Evolutionary conservation across 2,888 invertebrate genomes (phyloP).

Genomic region (Rutpela maculata): DNA sequence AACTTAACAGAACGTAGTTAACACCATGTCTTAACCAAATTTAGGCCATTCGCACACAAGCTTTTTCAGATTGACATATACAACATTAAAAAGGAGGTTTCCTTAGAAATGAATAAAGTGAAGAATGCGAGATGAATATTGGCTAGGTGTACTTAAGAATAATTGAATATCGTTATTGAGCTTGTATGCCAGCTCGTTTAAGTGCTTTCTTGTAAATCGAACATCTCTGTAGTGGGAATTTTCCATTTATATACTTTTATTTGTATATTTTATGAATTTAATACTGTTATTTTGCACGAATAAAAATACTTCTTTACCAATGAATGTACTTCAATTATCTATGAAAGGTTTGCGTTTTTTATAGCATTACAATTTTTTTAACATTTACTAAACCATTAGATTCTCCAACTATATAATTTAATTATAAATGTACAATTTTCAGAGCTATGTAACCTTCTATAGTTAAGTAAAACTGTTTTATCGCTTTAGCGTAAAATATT

Average conservation of each 20-base stretch:
- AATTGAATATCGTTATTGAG: background rate
- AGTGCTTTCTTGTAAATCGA: conserved; percentile 4
- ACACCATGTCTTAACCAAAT: background rate
- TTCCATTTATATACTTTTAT: conserved; percentile 3
- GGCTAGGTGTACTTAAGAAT: background rate
- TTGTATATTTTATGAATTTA: background rate
- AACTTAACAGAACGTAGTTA: too few relatives aligned
- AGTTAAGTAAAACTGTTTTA: too few relatives aligned
- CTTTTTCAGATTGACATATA: conserved; percentile 1
- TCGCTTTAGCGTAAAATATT: too few relatives aligned
- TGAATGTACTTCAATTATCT: too few relatives aligned
- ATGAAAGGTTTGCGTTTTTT: too few relatives aligned
- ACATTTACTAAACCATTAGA: too few relatives aligned
- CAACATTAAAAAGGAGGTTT: background rate
- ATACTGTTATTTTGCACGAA: background rate
- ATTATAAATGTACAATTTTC: too few relatives aligned
- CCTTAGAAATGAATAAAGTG: background rate
- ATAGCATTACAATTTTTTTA: too few relatives aligned
- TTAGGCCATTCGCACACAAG: background rate
- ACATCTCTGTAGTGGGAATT: background rate
- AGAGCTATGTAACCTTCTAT: too few relatives aligned
- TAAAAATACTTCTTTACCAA: too few relatives aligned
- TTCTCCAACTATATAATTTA: too few relatives aligned
- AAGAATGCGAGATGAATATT: conserved; percentile 3
- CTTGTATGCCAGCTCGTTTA: conserved; percentile 7